Conservation (phyloP, 2,113 vertebrate genomes). For the Charadrius vociferus region DNA sequence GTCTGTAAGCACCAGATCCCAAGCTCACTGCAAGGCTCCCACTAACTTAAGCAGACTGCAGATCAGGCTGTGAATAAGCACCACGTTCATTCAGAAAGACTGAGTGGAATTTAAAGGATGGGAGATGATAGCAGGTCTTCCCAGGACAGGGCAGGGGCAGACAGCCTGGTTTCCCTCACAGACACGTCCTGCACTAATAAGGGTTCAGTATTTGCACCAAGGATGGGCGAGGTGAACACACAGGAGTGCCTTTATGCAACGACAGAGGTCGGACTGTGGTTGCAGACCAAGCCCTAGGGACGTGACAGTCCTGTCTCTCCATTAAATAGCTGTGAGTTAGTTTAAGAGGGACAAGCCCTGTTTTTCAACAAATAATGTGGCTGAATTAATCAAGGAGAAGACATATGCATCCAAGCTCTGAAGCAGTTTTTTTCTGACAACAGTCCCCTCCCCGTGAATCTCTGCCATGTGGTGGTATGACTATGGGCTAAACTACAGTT, state of each 20-base stretch:
- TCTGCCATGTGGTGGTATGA: neutral
- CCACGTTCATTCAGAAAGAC: neutral
- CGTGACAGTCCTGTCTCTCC: neutral
- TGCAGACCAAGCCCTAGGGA: neutral
- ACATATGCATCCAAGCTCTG: neutral
- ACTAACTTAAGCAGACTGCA: neutral
- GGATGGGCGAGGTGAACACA: neutral
- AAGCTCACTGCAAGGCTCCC: neutral
- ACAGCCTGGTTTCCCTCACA: neutral
- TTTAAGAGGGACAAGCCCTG: neutral
- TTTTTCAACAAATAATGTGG: neutral
- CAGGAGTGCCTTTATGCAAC: neutral
- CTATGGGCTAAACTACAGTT: neutral
- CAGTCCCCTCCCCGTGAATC: neutral
- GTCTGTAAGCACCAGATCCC: neutral
- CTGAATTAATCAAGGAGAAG: neutral
- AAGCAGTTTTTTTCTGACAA: neutral
- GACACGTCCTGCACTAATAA: neutral
- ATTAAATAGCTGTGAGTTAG: neutral
- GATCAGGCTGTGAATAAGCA: neutral
- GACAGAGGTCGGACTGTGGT: neutral
- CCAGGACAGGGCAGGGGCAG: neutral
- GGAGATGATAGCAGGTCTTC: neutral
- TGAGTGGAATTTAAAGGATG: neutral
- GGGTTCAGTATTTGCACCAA: neutral